Conservation (phyloP, 2,797 vertebrate genomes). For the Pyrocephalus nanus region DNA sequence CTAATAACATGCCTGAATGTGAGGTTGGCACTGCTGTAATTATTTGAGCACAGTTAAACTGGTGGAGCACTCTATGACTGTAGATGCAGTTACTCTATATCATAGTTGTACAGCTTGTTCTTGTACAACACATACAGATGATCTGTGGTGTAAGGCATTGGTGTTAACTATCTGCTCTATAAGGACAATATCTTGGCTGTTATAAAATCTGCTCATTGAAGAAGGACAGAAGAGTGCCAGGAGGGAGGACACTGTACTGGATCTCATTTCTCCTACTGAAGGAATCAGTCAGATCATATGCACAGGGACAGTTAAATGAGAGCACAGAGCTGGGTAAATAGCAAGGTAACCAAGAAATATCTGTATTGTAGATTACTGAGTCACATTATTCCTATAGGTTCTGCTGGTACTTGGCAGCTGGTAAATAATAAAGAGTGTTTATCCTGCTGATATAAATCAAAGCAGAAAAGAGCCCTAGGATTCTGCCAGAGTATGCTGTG, state of each 20-base stretch:
- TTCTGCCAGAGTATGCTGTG: background rate
- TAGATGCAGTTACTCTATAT: background rate
- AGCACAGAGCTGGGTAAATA: background rate
- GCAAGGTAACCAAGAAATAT: background rate
- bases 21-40: background rate
- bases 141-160: background rate
- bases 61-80: accelerated
- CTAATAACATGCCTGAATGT: background rate
- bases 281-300: background rate
- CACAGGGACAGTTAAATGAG: background rate
- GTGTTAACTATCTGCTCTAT: background rate
- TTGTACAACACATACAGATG: background rate
- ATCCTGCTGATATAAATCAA: constrained; percentile 23
- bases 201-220: background rate
- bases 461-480: constrained; percentile 13
- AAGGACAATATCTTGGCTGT: background rate
- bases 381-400: background rate
- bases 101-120: background rate
- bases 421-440: background rate
- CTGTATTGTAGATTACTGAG: background rate
- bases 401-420: background rate
- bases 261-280: background rate
- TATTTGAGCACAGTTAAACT: background rate
- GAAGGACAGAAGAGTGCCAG: background rate
- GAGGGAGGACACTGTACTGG: background rate